Percentiles rank a stretch among this genome's conserved stretches.
Evolutionary conservation across 2,888 invertebrate species (phyloP).

Genomic region (Lasioglossum oenotherae): DNA sequence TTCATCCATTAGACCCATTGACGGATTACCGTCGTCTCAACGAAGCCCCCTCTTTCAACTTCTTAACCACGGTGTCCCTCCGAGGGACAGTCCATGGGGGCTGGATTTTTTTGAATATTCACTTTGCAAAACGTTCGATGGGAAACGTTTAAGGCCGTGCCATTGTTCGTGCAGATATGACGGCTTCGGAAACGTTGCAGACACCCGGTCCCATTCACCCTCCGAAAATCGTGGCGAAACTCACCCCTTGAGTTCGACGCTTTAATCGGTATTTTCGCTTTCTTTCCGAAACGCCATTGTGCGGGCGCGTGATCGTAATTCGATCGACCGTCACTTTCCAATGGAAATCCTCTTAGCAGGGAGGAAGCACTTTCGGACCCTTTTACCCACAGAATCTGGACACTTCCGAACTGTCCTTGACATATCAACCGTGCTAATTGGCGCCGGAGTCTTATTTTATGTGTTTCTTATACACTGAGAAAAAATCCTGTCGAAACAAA

Average conservation of each 20-base stretch:
- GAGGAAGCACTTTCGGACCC: not conserved
- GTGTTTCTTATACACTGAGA: no score
- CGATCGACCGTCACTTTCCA: constrained; percentile 24
- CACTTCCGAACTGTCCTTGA: not conserved
- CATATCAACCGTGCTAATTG: not conserved
- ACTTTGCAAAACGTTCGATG: constrained; percentile 69
- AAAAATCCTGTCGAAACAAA: no score
- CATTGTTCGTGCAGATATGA: constrained; percentile 74
- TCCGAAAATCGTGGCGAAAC: constrained; percentile 17
- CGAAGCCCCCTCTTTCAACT: constrained; percentile 40
- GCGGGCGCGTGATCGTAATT: constrained; percentile 29
- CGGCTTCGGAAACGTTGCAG: constrained; percentile 37
- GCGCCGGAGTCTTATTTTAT: not conserved
- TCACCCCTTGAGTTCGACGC: constrained; percentile 27
- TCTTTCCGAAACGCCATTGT: constrained; percentile 29
- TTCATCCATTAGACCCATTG: constrained; percentile 73
- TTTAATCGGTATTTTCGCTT: constrained; percentile 59
- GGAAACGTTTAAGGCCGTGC: constrained; percentile 67
- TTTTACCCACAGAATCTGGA: not conserved
- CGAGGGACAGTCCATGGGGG: constrained; percentile 26
- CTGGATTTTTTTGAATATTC: constrained; percentile 74
- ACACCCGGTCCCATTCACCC: constrained; percentile 30
- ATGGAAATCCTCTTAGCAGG: constrained; percentile 15
- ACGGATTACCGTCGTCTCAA: constrained; percentile 71
- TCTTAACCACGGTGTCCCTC: constrained; percentile 48